A percentile compares a stretch with the other conserved stretches of the same genome.
Evolutionary conservation across 2,888 invertebrate genomes (phyloP).

Genomic region (Leptinotarsa tumamoca): DNA sequence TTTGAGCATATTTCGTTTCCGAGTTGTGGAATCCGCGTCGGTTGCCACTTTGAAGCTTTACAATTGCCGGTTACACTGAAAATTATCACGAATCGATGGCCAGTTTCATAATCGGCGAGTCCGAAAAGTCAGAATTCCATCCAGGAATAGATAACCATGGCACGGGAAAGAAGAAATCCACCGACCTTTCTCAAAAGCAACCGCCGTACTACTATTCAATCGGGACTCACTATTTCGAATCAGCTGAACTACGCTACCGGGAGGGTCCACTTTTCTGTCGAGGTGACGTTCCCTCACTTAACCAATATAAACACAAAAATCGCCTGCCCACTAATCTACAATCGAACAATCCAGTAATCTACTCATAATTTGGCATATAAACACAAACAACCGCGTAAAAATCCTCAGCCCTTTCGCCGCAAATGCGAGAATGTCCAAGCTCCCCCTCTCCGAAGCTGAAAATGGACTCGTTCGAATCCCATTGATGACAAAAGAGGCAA

Average conservation of each 20-base stretch:
- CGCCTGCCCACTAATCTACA: not conserved
- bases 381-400: not conserved
- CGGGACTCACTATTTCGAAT: slow-evolving; percentile 56
- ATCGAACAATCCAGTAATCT: not conserved
- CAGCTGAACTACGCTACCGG: slow-evolving; percentile 68
- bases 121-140: slow-evolving; percentile 51
- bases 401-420: not conserved
- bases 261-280: slow-evolving; percentile 63
- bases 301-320: not conserved
- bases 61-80: slow-evolving; percentile 36
- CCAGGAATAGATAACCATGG: slow-evolving; percentile 45
- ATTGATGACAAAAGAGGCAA: slow-evolving; percentile 76
- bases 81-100: slow-evolving; percentile 30
- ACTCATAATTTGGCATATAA: not conserved
- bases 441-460: slow-evolving; percentile 61
- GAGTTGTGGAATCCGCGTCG: slow-evolving; percentile 63
- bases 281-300: slow-evolving; percentile 12
- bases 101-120: slow-evolving; percentile 13
- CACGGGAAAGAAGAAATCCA: slow-evolving; percentile 52
- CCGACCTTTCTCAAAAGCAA: slow-evolving; percentile 53
- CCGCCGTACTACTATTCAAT: slow-evolving; percentile 67
- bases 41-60: slow-evolving; percentile 62
- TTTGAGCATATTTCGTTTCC: slow-evolving; percentile 82
- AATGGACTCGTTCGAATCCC: slow-evolving; percentile 75
- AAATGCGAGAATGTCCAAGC: slow-evolving; percentile 21